Percentiles rank a stretch among this genome's conserved stretches.
Conservation (phyloP, 2,797 vertebrate genomes). For the Linurgus olivaceus region DNA sequence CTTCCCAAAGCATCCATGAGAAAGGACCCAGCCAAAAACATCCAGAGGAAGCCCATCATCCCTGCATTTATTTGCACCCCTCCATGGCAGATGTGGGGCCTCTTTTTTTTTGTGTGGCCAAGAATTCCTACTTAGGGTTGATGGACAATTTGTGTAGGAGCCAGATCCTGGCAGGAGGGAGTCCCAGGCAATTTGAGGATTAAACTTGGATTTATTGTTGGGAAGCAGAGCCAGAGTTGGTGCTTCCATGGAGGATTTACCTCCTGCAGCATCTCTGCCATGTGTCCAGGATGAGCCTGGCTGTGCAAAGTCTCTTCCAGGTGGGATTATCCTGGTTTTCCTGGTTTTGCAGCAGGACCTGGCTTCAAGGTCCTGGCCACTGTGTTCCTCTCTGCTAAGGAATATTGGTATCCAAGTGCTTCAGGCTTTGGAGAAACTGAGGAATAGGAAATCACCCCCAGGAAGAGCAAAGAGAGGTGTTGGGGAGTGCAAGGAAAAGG, state of each 20-base stretch:
- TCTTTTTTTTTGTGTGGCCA: background rate
- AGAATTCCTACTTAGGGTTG: background rate
- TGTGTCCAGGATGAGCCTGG: background rate
- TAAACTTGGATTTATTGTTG: background rate
- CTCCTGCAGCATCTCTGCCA: rapidly evolving
- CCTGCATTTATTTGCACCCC: background rate
- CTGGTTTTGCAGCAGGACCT: background rate
- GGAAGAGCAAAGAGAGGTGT: background rate
- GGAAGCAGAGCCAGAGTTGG: background rate
- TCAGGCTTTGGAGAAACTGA: background rate
- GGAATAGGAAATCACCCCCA: background rate
- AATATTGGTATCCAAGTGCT: background rate
- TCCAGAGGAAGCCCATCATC: background rate
- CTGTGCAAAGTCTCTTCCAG: background rate
- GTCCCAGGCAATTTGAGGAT: background rate
- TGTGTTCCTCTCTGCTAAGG: background rate
- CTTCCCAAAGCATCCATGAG: background rate
- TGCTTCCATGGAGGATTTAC: background rate
- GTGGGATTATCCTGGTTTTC: background rate
- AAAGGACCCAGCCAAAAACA: background rate
- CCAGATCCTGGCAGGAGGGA: slow-evolving; percentile 1
- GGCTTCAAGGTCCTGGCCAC: background rate
- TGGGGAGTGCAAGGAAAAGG: background rate
- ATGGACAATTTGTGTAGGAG: background rate
- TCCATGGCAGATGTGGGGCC: background rate